Base-by-base conservation (phyloP, 2,888 invertebrate genomes). In the Diaperis boleti region DNA sequence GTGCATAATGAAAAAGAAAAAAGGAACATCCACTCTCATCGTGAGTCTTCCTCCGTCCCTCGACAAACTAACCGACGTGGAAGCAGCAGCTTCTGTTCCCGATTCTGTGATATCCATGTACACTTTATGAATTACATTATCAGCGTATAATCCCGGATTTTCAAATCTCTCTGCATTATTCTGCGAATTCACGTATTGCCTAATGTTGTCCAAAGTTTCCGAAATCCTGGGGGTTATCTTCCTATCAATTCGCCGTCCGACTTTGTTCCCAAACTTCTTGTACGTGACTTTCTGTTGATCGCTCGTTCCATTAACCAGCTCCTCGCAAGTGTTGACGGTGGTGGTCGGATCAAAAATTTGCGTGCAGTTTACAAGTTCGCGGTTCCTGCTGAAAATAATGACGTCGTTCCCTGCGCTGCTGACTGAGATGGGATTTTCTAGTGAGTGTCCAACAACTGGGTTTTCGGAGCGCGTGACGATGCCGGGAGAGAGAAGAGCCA, bases 1-100 rank as follows among this genome's bases (percentile, higher is more conserved):
- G 74, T 91, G 88, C 66, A 89, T 84, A 65, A 92, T 90, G 75
- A 91, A 89, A 76, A 92, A 89, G 60, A 89, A 82, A 79, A 92
- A 92, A 0, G 92, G 92, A 20, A 88, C 85, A 72, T 91, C 86
- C 0, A 87, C 88, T 62, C 85, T 83, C 65, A 85, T 83, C 1
- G 78, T 76, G 64, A 85, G 82, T 15, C 82, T 82, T 5, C 83
- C 83, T 0, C 87, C 87, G 33, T 85, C 82, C 35, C 88, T 83
- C 1, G 86, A 83, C 52, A 90, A 74, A 31, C 85, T 75, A 0
- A 85, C 84, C 1, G 83, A 82, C 0, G 90, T 89, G 0, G 87
- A 87, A 0, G 92, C 89, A 0, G 89, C 88, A 0, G 90, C 92
- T 74, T 88, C 89, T 0, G 91, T 91, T 0, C 91, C 90, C 14